phyloP scores from a whole-genome alignment of 2,113 vertebrate genomes.

The Trogon melanurus region DNA sequence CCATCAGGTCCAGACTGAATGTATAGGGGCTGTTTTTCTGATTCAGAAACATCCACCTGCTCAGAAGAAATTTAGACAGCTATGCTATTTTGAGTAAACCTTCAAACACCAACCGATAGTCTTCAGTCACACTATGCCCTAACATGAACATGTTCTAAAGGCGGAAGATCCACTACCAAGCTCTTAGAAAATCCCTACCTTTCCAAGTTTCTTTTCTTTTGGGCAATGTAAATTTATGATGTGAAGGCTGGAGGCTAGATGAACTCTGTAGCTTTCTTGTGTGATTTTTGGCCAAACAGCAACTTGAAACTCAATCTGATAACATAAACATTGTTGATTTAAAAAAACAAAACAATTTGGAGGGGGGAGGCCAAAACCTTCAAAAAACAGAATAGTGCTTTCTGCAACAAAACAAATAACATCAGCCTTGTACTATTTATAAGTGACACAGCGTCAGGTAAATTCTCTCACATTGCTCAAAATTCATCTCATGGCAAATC shows the following conservation, averaged over 20 bases:
- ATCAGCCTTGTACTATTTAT: background rate
- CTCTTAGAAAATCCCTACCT: constrained; percentile 19
- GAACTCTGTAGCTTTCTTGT: background rate
- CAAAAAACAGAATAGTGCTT: background rate
- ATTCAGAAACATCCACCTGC: background rate
- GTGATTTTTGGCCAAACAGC: constrained; percentile 47
- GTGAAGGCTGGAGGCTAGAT: background rate
- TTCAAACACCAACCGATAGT: background rate
- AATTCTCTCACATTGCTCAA: constrained; percentile 29
- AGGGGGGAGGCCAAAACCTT: background rate
- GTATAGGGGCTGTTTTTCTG: background rate
- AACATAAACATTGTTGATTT: background rate
- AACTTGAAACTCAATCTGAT: constrained; percentile 9
- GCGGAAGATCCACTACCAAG: background rate
- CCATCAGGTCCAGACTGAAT: constrained; percentile 4
- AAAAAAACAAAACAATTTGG: background rate
- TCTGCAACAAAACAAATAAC: background rate
- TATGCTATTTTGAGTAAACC: background rate
- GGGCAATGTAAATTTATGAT: constrained; percentile 16
- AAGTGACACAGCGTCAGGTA: constrained; percentile 31
- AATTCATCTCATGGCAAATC: constrained; percentile 38
- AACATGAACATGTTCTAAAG: background rate
- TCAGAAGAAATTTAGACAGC: background rate
- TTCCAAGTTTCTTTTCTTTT: constrained; percentile 12
- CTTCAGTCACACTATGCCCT: background rate